phyloP scores from a whole-genome alignment of 2,797 vertebrate genomes.

The Phrynocephalus guinanensis region DNA sequence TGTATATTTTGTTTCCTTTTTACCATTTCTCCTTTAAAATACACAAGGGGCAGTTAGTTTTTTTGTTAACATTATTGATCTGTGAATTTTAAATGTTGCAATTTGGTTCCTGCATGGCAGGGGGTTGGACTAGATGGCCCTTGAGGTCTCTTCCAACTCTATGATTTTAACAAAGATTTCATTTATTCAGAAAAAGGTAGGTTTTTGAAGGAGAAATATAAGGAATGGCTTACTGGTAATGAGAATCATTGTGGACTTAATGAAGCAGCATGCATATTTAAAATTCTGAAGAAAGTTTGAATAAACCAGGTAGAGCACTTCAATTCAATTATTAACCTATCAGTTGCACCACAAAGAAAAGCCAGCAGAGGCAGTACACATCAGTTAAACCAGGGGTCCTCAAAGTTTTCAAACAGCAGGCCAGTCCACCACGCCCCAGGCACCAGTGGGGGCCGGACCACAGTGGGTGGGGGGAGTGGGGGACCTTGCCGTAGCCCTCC shows the following conservation, averaged over 20 bases:
- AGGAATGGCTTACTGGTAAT: not conserved
- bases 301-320: not conserved
- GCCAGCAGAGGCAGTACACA: not conserved
- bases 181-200: not conserved
- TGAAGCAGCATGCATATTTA: not conserved
- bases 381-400: slow-evolving; percentile 2
- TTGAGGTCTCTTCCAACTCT: too few relatives aligned
- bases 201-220: not conserved
- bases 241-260: not conserved
- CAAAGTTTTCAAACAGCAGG: too few relatives aligned
- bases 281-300: not conserved
- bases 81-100: not conserved
- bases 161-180: too few relatives aligned
- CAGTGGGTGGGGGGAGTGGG: too few relatives aligned
- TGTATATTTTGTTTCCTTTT: not conserved
- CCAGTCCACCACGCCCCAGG: too few relatives aligned
- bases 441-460: too few relatives aligned
- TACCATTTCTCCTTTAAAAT: not conserved
- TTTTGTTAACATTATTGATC: not conserved
- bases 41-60: too few relatives aligned
- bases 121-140: too few relatives aligned
- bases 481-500: too few relatives aligned
- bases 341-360: not conserved
- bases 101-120: too few relatives aligned
- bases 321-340: slow-evolving; percentile 10